Evolutionary conservation across 2,888 invertebrate species (phyloP).

Genomic region (Ectemnius cavifrons): DNA sequence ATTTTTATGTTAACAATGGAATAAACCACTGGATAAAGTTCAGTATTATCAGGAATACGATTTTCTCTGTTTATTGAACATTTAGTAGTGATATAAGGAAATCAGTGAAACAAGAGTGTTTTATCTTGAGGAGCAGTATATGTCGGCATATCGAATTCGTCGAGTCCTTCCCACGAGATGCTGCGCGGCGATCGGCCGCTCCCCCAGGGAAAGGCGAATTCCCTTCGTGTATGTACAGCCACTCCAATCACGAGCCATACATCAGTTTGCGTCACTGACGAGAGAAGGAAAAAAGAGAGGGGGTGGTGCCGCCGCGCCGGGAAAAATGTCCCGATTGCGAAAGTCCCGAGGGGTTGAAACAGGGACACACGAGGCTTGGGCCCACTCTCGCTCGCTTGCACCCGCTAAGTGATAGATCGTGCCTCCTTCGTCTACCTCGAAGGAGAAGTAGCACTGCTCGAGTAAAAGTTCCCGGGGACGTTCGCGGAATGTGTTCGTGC

Average conservation of each 20-base stretch:
- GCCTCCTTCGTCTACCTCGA: conserved; percentile 2
- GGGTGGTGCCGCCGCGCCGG: conserved; percentile 23
- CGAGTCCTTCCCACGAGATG: conserved; percentile 52
- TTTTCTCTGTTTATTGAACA: too few relatives aligned
- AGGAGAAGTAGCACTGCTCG: neutral
- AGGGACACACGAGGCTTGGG: conserved; percentile 27
- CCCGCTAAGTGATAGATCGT: conserved; percentile 56
- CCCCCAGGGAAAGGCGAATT: conserved; percentile 41
- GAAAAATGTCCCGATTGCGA: conserved; percentile 61
- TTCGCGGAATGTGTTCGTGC: neutral
- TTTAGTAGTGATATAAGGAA: too few relatives aligned
- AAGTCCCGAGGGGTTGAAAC: conserved; percentile 63
- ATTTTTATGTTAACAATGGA: too few relatives aligned
- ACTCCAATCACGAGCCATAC: conserved; percentile 72
- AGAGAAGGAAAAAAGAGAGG: conserved; percentile 37
- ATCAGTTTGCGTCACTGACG: conserved; percentile 63
- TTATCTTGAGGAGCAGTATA: too few relatives aligned
- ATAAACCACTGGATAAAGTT: too few relatives aligned
- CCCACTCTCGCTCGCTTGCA: conserved; percentile 25
- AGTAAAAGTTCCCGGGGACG: neutral
- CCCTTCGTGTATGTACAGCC: conserved; percentile 58
- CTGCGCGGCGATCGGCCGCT: conserved; percentile 28
- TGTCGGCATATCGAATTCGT: neutral
- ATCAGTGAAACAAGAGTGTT: too few relatives aligned
- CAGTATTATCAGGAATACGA: too few relatives aligned